Conservation (phyloP, 2,113 vertebrate genomes). For the Desmodus rotundus region DNA sequence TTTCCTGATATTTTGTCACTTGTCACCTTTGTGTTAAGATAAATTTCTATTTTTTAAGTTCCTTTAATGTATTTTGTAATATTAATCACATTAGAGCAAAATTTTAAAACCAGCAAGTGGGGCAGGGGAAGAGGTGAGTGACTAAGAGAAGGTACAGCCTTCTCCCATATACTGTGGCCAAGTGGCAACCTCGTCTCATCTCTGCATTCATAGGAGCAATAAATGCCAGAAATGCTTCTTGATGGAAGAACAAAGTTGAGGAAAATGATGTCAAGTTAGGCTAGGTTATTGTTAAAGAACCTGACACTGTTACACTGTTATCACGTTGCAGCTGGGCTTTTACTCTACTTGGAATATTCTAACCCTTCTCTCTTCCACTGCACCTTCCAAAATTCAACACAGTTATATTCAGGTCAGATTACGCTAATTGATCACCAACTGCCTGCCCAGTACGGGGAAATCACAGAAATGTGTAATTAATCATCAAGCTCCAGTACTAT, state of each 20-base stretch:
- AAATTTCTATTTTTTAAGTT: background rate
- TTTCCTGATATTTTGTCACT: background rate
- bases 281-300: constrained; percentile 51
- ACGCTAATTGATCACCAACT: background rate
- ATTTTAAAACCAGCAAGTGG: background rate
- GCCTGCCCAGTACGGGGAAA: background rate
- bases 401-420: background rate
- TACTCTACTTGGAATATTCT: background rate
- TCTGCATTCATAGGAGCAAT: constrained; percentile 46
- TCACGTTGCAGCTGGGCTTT: background rate
- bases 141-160: background rate
- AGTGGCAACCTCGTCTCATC: constrained; percentile 55
- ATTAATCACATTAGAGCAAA: background rate
- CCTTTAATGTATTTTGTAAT: constrained; percentile 57
- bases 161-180: constrained; percentile 36
- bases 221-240: constrained; percentile 42
- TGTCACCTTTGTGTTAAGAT: background rate
- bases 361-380: background rate
- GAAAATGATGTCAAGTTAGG: constrained; percentile 47
- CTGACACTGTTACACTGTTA: constrained; percentile 53
- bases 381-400: background rate
- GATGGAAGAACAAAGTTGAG: constrained; percentile 55
- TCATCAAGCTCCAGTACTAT: background rate
- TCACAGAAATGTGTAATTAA: background rate
- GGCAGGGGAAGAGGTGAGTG: background rate